Evolutionary conservation across 2,888 invertebrate species (phyloP).

Genomic region (Hypomecis atomaria): DNA sequence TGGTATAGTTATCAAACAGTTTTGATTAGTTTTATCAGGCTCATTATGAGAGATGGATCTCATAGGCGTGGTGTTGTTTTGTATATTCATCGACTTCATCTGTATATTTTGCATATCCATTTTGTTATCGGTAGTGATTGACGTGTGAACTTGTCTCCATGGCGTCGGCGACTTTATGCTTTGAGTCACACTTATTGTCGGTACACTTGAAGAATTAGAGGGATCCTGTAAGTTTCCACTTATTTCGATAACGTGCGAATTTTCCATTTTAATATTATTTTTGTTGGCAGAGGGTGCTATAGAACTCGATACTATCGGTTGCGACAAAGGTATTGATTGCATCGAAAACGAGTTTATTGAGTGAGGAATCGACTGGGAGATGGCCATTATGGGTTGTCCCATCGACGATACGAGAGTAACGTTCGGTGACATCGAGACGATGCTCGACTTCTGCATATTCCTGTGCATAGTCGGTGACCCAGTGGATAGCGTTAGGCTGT

Average conservation of each 20-base stretch:
- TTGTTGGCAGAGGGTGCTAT: constrained; percentile 73
- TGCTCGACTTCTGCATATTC: constrained; percentile 66
- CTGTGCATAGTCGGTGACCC: constrained; percentile 70
- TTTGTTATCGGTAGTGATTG: constrained; percentile 65
- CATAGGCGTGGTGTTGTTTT: constrained; percentile 60
- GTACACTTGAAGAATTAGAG: constrained; percentile 64
- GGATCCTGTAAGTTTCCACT: constrained; percentile 77
- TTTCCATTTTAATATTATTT: constrained; percentile 74
- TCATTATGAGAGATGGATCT: constrained; percentile 67
- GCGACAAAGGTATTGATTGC: constrained; percentile 77
- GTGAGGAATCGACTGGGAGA: constrained; percentile 76
- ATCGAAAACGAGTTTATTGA: constrained; percentile 69
- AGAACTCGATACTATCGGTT: constrained; percentile 80
- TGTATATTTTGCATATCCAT: constrained; percentile 70
- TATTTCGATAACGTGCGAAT: constrained; percentile 78
- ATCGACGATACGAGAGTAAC: constrained; percentile 77
- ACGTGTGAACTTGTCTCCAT: constrained; percentile 71
- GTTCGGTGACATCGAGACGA: constrained; percentile 74
- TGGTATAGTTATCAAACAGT: constrained; percentile 68
- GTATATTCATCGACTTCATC: constrained; percentile 68
- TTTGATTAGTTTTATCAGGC: constrained; percentile 70
- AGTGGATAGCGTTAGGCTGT: constrained; percentile 72
- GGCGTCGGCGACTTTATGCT: constrained; percentile 78
- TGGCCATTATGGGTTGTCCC: constrained; percentile 80
- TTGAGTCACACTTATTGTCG: constrained; percentile 79